Percentiles rank a stretch among this genome's conserved stretches.
These are phyloP conservation scores for Campylomormyrus tamandua DNA, from an alignment of 2,113 vertebrate genomes.

Conservation along the genomic window DNA sequence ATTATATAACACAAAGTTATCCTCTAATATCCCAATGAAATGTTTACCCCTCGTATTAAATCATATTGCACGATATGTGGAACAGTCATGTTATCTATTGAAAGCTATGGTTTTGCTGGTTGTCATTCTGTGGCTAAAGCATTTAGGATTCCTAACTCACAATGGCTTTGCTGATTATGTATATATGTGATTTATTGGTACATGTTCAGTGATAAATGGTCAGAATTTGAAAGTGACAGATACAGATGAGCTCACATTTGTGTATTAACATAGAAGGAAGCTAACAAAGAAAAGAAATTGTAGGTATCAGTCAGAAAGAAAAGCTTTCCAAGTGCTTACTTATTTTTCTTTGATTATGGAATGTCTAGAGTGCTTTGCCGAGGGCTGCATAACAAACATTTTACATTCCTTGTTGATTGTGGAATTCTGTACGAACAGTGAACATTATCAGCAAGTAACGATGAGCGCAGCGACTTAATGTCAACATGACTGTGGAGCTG, in stretches of 20 bases:
- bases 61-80: not conserved
- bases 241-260: not conserved
- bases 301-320: conserved; percentile 22
- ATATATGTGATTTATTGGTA: not conserved
- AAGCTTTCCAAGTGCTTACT: conserved; percentile 18
- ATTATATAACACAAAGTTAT: not conserved
- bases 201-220: not conserved
- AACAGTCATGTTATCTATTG: not conserved
- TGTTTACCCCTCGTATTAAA: not conserved
- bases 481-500: not conserved
- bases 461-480: not conserved
- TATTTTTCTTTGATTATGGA: conserved; percentile 29
- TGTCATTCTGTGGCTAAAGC: not conserved
- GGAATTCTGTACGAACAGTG: conserved; percentile 19
- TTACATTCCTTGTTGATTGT: conserved; percentile 28
- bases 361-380: conserved; percentile 26
- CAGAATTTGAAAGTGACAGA: not conserved
- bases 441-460: not conserved
- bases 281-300: not conserved
- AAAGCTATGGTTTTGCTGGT: not conserved
- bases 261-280: conserved; percentile 1
- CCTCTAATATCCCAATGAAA: not conserved
- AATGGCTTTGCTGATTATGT: not conserved
- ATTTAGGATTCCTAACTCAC: not conserved
- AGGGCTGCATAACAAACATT: conserved; percentile 23